phyloP scores from a whole-genome alignment of 2,888 invertebrate genomes.

The Unio pictorum region DNA sequence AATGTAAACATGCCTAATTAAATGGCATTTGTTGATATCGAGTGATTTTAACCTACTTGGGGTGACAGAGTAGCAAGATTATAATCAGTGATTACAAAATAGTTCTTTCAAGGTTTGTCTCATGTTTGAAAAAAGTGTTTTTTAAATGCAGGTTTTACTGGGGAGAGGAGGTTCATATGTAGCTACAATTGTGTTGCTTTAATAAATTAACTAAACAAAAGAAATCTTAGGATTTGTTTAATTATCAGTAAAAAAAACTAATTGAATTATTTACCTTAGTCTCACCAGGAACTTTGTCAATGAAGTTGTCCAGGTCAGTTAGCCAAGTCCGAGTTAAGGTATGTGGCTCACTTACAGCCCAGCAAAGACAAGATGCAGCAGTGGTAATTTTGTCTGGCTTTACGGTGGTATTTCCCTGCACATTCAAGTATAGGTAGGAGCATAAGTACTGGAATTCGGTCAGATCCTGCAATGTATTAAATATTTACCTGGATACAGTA shows the following conservation, averaged over 20 bases:
- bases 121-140: no score
- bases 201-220: no score
- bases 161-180: no score
- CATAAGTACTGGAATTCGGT: slow-evolving; percentile 58
- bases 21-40: no score
- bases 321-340: slow-evolving; percentile 79
- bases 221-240: no score
- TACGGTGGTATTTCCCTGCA: slow-evolving; percentile 15
- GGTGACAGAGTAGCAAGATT: no score
- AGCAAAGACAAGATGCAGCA: slow-evolving; percentile 53
- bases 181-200: no score
- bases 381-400: slow-evolving; percentile 21
- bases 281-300: slow-evolving; percentile 75
- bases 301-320: slow-evolving; percentile 78
- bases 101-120: no score
- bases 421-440: slow-evolving; percentile 50
- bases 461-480: slow-evolving; percentile 28
- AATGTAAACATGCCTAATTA: no score
- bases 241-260: neutral
- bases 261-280: slow-evolving; percentile 71
- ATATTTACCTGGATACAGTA: neutral
- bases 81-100: no score
- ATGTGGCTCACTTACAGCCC: slow-evolving; percentile 62
- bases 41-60: no score
- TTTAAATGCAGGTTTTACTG: no score